phyloP scores from a whole-genome alignment of 2,113 vertebrate species.

The Anser cygnoides region DNA sequence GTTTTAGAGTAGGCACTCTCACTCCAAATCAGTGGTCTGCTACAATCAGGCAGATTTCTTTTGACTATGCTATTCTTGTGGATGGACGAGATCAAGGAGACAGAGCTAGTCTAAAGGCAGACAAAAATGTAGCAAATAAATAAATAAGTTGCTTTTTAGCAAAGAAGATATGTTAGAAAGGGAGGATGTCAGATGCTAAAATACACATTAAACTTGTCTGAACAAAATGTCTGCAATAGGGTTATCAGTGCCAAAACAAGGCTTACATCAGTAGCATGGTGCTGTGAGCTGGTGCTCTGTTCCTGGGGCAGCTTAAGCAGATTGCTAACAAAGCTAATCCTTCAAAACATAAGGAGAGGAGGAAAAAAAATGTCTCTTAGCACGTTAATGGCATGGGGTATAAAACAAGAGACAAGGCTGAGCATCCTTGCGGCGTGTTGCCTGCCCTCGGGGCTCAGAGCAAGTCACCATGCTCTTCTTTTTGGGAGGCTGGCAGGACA shows the following conservation, averaged over 20 bases:
- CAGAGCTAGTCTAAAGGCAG: background rate
- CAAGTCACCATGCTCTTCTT: background rate
- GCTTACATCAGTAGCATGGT: fast-evolving
- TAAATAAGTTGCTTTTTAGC: background rate
- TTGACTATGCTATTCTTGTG: background rate
- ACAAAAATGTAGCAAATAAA: background rate
- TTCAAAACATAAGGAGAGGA: background rate
- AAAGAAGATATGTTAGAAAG: background rate
- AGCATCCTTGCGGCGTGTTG: background rate
- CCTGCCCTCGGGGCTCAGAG: background rate
- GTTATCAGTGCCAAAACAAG: background rate
- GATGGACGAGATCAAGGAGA: background rate
- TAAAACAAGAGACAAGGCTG: background rate
- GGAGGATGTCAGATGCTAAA: background rate
- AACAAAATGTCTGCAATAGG: background rate
- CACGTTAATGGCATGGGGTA: background rate
- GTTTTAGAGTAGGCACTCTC: background rate
- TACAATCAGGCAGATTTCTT: background rate
- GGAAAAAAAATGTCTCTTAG: fast-evolving
- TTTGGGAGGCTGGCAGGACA: no score
- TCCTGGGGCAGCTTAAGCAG: background rate
- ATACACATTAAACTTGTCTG: background rate
- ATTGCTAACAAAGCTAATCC: background rate
- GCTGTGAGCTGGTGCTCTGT: background rate
- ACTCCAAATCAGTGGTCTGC: background rate